Evolutionary conservation across 2,888 invertebrate species (phyloP), one percentile per base, ranked within the genome.

Genomic region (Antitype chi): DNA sequence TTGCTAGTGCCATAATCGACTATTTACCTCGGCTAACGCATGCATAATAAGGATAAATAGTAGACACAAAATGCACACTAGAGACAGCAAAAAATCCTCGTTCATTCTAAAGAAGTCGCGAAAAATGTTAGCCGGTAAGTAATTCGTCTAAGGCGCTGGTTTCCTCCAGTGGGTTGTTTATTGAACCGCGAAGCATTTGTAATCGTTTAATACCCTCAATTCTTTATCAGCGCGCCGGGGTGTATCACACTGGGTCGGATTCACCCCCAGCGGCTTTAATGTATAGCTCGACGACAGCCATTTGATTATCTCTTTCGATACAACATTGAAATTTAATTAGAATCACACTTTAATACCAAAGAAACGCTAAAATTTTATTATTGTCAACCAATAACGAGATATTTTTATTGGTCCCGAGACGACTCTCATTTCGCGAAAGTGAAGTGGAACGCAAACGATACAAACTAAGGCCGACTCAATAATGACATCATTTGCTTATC

Each of bases 181-280:
- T 96, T 95, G 96, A 95, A 96, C 96, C 95, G 95, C 95, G 93
- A 96, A 95, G 96, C 96, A 96, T 96, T 96, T 96, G 96, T 96
- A 96, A 96, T 96, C 96, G 96, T 96, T 96, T 97, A 97, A 97
- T 97, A 96, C 97, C 96, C 96, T 94, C 96, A 95, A 95, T 97
- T 96, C 96, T 96, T 96, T 97, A 97, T 97, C 97, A 96, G 95
- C 89, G 89, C 89, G 66, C 57, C 85, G 90, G 86, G 94, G 94
- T 92, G 93, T 90, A 91, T 91, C 90, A 81, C 91, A 88, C 87
- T 90, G 90, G 87, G 88, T 89, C 92, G 91, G 91, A 89, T 92
- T 92, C 92, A 89, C 93, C 94, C 93, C 93, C 92, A 87, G 77
- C 86, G 81, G 87, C 86, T 88, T 88, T 94, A 95, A 95, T 94